These are phyloP conservation scores for Catamblyrhynchus diadema DNA, from an alignment of 2,797 vertebrate genomes.

Conservation along the genomic window DNA sequence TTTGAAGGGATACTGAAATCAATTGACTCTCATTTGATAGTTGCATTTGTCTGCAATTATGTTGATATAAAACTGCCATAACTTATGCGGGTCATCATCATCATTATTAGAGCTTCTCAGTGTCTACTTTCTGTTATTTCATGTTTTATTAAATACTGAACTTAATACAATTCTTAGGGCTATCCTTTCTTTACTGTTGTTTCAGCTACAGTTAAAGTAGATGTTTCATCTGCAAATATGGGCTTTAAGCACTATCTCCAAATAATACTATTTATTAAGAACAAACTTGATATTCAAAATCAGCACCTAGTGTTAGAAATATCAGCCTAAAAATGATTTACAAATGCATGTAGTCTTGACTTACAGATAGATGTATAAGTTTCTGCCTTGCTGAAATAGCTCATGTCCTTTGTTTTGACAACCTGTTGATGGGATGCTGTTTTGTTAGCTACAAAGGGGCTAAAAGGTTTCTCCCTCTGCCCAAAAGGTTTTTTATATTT, in stretches of 20 bases:
- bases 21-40: neutral
- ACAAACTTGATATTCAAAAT: neutral
- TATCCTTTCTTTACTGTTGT: neutral
- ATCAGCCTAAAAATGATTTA: neutral
- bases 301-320: neutral
- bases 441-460: neutral
- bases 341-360: neutral
- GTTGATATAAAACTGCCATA: neutral
- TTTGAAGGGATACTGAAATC: neutral
- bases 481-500: neutral
- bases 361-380: neutral
- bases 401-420: neutral
- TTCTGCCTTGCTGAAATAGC: neutral
- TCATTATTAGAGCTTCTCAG: neutral
- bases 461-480: neutral
- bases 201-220: neutral
- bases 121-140: neutral
- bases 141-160: neutral
- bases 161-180: neutral
- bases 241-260: neutral
- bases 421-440: neutral
- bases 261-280: neutral
- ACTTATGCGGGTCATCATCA: neutral
- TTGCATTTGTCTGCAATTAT: neutral
- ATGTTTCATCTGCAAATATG: neutral